Evolutionary conservation across 2,797 vertebrate species (phyloP).

Genomic region (Brachyalestes nurse): DNA sequence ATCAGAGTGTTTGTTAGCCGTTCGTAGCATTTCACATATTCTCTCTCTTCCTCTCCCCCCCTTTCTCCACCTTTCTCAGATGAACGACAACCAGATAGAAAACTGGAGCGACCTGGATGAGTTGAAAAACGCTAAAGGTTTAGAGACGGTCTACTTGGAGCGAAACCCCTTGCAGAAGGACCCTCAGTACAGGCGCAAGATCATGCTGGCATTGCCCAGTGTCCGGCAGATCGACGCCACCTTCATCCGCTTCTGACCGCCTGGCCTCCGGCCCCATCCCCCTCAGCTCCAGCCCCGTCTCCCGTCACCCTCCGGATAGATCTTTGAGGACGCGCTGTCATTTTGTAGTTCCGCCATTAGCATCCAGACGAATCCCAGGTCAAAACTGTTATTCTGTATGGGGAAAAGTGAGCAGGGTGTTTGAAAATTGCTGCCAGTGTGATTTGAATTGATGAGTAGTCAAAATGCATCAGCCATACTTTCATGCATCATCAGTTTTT

Average conservation of each 20-base stretch:
- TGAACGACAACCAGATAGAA: constrained; percentile 97
- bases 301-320: background rate
- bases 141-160: constrained; percentile 97
- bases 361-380: background rate
- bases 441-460: too few relatives aligned
- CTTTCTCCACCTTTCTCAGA: constrained; percentile 72
- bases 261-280: constrained; percentile 35
- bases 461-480: too few relatives aligned
- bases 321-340: background rate
- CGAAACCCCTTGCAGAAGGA: constrained; percentile 96
- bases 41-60: background rate
- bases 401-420: background rate
- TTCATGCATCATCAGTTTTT: too few relatives aligned
- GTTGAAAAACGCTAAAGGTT: constrained; percentile 88
- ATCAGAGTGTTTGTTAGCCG: too few relatives aligned
- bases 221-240: constrained; percentile 98
- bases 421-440: too few relatives aligned
- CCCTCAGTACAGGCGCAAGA: constrained; percentile 95
- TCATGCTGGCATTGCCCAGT: constrained; percentile 93
- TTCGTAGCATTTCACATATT: too few relatives aligned
- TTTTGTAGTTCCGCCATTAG: background rate
- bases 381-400: background rate
- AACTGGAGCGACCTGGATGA: constrained; percentile 98
- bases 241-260: constrained; percentile 92
- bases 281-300: constrained; percentile 44